Percentiles rank a stretch among this genome's conserved stretches.
phyloP scores from a whole-genome alignment of 2,797 vertebrate genomes.

The Carduelis carduelis region DNA sequence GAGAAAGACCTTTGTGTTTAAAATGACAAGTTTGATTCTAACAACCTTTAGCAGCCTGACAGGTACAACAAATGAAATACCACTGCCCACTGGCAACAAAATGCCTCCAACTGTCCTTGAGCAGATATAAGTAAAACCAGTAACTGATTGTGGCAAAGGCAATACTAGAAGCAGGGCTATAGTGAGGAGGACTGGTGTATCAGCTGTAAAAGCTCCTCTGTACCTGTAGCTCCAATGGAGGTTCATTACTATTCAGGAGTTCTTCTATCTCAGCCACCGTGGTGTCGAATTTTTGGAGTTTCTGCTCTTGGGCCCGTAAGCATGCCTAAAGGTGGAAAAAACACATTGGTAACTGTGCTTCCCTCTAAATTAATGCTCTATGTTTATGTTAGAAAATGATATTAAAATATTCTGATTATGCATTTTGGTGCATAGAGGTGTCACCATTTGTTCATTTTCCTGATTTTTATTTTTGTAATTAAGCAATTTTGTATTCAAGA shows the following conservation, averaged over 20 bases:
- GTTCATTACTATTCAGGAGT: conserved; percentile 86
- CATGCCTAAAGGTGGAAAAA: conserved; percentile 77
- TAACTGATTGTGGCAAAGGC: background rate
- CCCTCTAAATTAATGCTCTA: background rate
- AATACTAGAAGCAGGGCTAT: background rate
- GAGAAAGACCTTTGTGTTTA: background rate
- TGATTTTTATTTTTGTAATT: background rate
- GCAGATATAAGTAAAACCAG: background rate
- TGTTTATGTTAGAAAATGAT: background rate
- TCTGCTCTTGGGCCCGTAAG: conserved; percentile 81
- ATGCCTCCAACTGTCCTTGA: background rate
- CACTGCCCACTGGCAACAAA: background rate
- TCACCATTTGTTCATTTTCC: background rate
- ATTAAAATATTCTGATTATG: background rate
- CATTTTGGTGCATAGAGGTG: background rate
- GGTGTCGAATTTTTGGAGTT: conserved; percentile 82
- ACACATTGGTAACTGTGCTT: background rate
- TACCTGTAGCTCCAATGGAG: conserved; percentile 92
- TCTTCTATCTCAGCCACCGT: conserved; percentile 86
- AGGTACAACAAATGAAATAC: background rate
- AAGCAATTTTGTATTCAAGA: background rate
- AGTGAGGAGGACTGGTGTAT: accelerated
- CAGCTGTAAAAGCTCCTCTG: background rate
- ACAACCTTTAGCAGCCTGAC: background rate
- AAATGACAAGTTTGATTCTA: background rate